phyloP scores from a whole-genome alignment of 2,797 vertebrate species.

The Centroberyx gerrardi region DNA sequence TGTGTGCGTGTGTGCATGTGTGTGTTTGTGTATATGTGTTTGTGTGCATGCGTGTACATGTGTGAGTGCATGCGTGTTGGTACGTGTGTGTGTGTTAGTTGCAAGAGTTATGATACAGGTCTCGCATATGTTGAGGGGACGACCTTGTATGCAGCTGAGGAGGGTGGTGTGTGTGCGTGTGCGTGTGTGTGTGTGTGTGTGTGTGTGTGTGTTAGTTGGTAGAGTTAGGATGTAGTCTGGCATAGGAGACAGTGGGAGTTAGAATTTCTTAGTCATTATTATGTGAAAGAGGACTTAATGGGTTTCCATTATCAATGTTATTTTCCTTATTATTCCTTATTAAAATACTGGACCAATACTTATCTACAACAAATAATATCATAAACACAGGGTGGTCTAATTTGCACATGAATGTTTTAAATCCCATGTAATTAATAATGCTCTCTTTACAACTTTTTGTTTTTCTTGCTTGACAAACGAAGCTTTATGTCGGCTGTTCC shows the following conservation, averaged over 20 bases:
- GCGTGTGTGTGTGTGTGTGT: background rate
- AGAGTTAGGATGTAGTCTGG: too few relatives aligned
- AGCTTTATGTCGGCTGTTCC: too few relatives aligned
- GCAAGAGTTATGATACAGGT: slow-evolving; percentile 25
- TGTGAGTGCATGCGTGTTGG: background rate
- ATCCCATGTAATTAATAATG: too few relatives aligned
- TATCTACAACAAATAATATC: background rate
- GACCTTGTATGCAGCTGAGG: slow-evolving; percentile 65
- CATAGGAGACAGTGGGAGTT: too few relatives aligned
- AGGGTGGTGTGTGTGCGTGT: slow-evolving; percentile 6
- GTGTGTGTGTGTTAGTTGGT: background rate
- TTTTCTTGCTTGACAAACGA: too few relatives aligned
- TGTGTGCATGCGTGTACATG: background rate
- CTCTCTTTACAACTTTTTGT: too few relatives aligned
- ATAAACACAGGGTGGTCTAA: background rate
- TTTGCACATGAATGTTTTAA: too few relatives aligned
- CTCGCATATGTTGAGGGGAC: slow-evolving; percentile 65
- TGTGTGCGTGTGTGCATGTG: background rate
- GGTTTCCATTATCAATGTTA: background rate
- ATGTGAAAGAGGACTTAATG: background rate
- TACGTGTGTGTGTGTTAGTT: background rate
- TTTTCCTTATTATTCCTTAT: background rate
- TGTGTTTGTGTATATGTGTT: slow-evolving; percentile 1
- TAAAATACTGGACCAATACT: background rate
- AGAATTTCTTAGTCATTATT: background rate